These are phyloP conservation scores for Abrostola triplasia DNA, from an alignment of 2,888 invertebrate genomes.

Conservation along the genomic window DNA sequence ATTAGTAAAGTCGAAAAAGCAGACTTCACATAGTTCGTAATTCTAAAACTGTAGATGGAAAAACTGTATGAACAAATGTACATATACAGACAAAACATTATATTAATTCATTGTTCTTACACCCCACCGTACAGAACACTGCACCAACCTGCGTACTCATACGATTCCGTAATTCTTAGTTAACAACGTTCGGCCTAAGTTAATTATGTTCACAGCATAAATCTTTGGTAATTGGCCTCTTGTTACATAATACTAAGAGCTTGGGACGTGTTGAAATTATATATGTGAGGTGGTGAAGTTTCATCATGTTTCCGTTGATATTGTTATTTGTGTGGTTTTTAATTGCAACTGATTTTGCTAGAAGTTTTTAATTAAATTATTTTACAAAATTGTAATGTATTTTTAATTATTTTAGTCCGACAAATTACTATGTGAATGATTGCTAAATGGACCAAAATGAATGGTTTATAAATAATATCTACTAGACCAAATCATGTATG, in stretches of 20 bases:
- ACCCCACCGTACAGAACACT: slow-evolving; percentile 40
- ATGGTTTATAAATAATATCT: not conserved
- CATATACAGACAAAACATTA: not conserved
- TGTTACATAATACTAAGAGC: slow-evolving; percentile 86
- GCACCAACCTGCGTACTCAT: slow-evolving; percentile 61
- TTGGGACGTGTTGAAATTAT: slow-evolving; percentile 87
- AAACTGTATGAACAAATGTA: not conserved
- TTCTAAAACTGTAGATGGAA: not conserved
- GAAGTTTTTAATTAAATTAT: slow-evolving; percentile 10
- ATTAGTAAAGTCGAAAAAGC: too few relatives aligned
- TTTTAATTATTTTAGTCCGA: not conserved
- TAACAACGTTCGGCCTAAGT: slow-evolving; percentile 87
- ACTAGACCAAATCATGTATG: not conserved
- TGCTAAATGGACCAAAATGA: not conserved
- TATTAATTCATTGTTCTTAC: not conserved
- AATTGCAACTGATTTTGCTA: slow-evolving; percentile 31
- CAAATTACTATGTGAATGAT: not conserved
- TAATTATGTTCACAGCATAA: slow-evolving; percentile 88
- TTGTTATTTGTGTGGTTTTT: slow-evolving; percentile 54
- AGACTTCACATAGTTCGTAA: too few relatives aligned
- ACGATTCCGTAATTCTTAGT: slow-evolving; percentile 83
- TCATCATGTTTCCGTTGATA: slow-evolving; percentile 69
- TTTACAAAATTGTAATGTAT: not conserved
- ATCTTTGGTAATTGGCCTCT: slow-evolving; percentile 89
- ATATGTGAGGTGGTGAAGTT: slow-evolving; percentile 83